Conservation (phyloP, 2,888 invertebrate species). For the Pheosia tremula region DNA sequence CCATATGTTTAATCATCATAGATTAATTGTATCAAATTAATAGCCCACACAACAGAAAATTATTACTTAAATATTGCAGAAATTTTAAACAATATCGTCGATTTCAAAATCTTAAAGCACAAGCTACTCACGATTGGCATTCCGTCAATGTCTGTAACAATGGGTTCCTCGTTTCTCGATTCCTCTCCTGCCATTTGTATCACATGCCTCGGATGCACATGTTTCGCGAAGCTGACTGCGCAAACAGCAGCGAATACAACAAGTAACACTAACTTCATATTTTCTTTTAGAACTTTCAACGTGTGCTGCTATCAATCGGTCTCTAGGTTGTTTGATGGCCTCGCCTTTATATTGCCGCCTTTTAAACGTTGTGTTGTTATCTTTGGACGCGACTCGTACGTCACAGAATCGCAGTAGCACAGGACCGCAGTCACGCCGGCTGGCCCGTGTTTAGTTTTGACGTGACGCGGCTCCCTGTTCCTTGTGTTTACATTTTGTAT, state of each 20-base stretch:
- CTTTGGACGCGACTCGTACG: slow-evolving; percentile 41
- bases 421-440: slow-evolving; percentile 33
- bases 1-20: too few species aligned
- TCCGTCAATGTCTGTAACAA: slow-evolving; percentile 40
- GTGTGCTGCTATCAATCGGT: slow-evolving; percentile 26
- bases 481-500: slow-evolving; percentile 14
- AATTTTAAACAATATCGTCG: too few species aligned
- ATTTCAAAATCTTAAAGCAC: too few species aligned
- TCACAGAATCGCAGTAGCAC: slow-evolving; percentile 37
- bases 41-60: too few species aligned
- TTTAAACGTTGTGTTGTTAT: slow-evolving; percentile 58
- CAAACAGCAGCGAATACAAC: slow-evolving; percentile 30
- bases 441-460: slow-evolving; percentile 32
- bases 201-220: slow-evolving; percentile 52
- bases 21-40: too few species aligned
- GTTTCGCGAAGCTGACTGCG: slow-evolving; percentile 44
- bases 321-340: slow-evolving; percentile 41
- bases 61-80: too few species aligned
- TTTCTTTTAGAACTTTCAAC: slow-evolving; percentile 17
- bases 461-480: slow-evolving; percentile 21
- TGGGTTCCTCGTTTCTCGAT: slow-evolving; percentile 18
- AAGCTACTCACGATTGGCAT: slow-evolving; percentile 53
- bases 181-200: slow-evolving; percentile 29
- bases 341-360: slow-evolving; percentile 34
- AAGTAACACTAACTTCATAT: slow-evolving; percentile 39